These are phyloP conservation scores for Tachypleus tridentatus DNA, from an alignment of 1,140 invertebrate genomes.

Conservation along the genomic window DNA sequence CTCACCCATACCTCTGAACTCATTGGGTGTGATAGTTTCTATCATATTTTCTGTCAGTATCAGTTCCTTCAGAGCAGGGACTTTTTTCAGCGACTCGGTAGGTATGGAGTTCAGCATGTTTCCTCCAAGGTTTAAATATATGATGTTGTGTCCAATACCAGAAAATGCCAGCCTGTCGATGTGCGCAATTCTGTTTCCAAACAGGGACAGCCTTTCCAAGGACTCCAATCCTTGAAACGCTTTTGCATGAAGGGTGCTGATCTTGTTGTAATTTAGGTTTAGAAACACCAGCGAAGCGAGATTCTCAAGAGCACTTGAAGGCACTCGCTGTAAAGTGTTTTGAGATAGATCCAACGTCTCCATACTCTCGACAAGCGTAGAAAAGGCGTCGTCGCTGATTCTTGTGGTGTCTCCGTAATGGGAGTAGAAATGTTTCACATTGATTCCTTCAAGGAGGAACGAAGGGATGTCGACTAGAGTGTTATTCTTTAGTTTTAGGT, in stretches of 20 bases:
- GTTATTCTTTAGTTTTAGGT: slow-evolving; percentile 73
- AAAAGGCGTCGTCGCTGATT: slow-evolving; percentile 21
- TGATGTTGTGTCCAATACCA: slow-evolving; percentile 25
- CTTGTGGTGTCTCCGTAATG: slow-evolving; percentile 46
- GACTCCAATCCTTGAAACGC: slow-evolving; percentile 25
- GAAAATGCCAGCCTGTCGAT: slow-evolving; percentile 24
- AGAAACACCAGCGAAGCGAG: slow-evolving; percentile 21
- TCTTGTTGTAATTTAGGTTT: slow-evolving; percentile 25
- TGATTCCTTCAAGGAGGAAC: slow-evolving; percentile 70
- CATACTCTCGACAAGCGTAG: slow-evolving; percentile 28
- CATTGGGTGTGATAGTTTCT: slow-evolving; percentile 15
- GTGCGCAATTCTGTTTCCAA: slow-evolving; percentile 25
- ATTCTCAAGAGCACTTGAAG: slow-evolving; percentile 19
- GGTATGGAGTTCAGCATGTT: slow-evolving; percentile 23
- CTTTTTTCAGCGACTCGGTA: slow-evolving; percentile 16
- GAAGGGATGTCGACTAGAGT: slow-evolving; percentile 65
- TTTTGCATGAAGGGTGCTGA: slow-evolving; percentile 20
- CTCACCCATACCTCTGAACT: slow-evolving; percentile 16
- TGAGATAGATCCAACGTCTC: slow-evolving; percentile 27
- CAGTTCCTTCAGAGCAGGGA: slow-evolving; percentile 21
- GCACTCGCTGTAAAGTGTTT: slow-evolving; percentile 24
- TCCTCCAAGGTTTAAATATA: slow-evolving; percentile 25
- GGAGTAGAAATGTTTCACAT: slow-evolving; percentile 72
- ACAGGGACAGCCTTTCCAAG: slow-evolving; percentile 23
- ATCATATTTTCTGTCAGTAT: slow-evolving; percentile 26